Percentiles rank a stretch among this genome's conserved stretches.
Conservation (phyloP, 2,113 vertebrate species). For the Tapirus terrestris region DNA sequence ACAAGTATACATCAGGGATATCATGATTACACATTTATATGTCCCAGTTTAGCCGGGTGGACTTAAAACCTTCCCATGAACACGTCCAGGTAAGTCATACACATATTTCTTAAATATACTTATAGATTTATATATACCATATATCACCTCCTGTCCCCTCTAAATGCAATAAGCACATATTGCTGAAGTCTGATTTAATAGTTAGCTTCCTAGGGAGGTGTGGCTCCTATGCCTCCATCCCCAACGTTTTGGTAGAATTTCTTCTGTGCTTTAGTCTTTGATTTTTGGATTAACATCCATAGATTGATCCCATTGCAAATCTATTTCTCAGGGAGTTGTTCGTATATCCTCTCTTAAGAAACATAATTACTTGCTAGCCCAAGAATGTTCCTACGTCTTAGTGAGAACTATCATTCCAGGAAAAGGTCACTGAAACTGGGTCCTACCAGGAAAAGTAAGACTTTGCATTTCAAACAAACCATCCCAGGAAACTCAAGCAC, state of each 20-base stretch:
- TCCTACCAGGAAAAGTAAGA: background rate
- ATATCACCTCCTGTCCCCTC: background rate
- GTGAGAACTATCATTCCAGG: constrained; percentile 1
- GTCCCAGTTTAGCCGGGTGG: background rate
- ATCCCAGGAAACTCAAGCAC: background rate
- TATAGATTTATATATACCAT: background rate
- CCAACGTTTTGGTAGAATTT: background rate
- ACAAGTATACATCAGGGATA: background rate
- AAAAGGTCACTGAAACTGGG: background rate
- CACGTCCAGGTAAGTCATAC: background rate
- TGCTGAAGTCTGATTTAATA: background rate
- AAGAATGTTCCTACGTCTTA: background rate
- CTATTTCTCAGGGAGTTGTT: background rate
- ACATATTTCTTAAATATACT: background rate
- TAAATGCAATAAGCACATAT: background rate
- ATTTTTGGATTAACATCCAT: constrained; percentile 35
- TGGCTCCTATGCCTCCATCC: background rate
- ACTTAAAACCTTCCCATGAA: background rate
- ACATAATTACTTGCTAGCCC: background rate
- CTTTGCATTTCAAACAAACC: background rate
- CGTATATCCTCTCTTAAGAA: background rate
- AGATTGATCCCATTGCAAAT: background rate
- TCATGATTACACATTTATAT: background rate
- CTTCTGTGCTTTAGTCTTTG: background rate
- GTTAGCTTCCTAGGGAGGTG: background rate